phyloP scores from a whole-genome alignment of 1,140 invertebrate genomes.

The Druon quercuslanigerum region DNA sequence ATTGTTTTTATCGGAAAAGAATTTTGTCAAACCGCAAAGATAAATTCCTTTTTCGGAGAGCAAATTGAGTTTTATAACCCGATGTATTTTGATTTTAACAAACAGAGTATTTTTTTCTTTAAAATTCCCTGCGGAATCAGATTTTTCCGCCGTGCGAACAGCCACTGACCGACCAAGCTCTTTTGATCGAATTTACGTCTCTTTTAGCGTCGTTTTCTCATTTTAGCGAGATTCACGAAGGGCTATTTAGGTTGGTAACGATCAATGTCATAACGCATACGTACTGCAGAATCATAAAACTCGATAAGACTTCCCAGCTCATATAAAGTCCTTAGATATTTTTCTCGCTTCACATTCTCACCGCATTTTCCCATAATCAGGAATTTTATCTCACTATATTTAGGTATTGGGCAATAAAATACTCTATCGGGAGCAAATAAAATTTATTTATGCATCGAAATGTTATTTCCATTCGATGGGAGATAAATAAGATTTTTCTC shows the following conservation, averaged over 20 bases:
- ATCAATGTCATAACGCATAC: conserved; percentile 9
- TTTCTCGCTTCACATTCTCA: background rate
- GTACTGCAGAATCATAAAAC: conserved; percentile 1
- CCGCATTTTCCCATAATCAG: conserved; percentile 9
- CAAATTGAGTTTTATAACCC: no score
- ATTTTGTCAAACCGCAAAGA: no score
- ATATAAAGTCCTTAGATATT: conserved; percentile 10
- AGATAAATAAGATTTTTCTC: background rate
- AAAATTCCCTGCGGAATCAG: background rate
- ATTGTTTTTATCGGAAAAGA: no score
- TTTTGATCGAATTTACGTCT: background rate
- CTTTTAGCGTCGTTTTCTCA: background rate
- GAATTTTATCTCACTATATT: background rate
- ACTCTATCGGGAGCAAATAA: background rate
- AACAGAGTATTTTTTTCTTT: background rate
- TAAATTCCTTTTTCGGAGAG: no score
- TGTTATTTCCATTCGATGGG: background rate
- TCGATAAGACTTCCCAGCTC: conserved; percentile 1
- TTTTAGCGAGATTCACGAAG: background rate
- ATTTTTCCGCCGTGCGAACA: background rate
- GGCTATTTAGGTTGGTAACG: background rate
- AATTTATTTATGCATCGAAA: background rate
- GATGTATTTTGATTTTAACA: no score
- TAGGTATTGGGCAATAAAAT: conserved; percentile 6
- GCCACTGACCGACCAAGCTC: background rate